phyloP scores from a whole-genome alignment of 92 coral and sea anemone genomes.

The Paragorgia papillata region DNA sequence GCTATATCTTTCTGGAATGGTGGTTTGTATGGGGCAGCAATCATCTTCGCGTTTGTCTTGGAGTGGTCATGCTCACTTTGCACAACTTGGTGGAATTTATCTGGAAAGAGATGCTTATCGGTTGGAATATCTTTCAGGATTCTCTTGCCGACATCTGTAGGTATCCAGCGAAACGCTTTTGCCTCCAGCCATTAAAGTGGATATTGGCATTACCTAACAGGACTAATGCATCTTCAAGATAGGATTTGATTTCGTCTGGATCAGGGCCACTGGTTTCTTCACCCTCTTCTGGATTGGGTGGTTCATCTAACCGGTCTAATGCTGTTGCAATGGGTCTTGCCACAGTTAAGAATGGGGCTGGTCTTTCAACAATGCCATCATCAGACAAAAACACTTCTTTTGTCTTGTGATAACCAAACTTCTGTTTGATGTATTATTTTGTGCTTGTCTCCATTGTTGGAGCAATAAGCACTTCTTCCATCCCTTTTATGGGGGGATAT shows the following conservation, averaged over 20 bases:
- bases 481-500: conserved; percentile 49
- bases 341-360: conserved; percentile 46
- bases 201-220: conserved; percentile 59
- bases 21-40: conserved; percentile 33
- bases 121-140: conserved; percentile 38
- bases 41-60: conserved; percentile 18
- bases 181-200: conserved; percentile 64
- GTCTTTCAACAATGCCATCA: conserved; percentile 58
- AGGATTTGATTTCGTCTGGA: conserved; percentile 49
- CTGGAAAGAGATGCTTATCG: conserved; percentile 52
- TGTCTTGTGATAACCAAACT: conserved; percentile 55
- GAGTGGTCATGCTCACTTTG: conserved; percentile 50
- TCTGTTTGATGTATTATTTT: conserved; percentile 33
- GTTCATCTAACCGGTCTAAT: conserved; percentile 39
- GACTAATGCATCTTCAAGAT: conserved; percentile 67
- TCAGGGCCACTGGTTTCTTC: conserved; percentile 52
- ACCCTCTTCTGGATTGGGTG: conserved; percentile 28
- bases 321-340: conserved; percentile 65
- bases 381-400: conserved; percentile 50
- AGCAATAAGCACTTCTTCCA: conserved; percentile 30
- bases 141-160: conserved; percentile 58
- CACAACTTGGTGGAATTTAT: conserved; percentile 44
- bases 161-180: conserved; percentile 55
- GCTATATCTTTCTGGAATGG: neutral
- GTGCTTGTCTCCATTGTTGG: conserved; percentile 42